These are phyloP conservation scores for Halichoeres trimaculatus DNA, from an alignment of 2,113 vertebrate species.

Conservation along the genomic window DNA sequence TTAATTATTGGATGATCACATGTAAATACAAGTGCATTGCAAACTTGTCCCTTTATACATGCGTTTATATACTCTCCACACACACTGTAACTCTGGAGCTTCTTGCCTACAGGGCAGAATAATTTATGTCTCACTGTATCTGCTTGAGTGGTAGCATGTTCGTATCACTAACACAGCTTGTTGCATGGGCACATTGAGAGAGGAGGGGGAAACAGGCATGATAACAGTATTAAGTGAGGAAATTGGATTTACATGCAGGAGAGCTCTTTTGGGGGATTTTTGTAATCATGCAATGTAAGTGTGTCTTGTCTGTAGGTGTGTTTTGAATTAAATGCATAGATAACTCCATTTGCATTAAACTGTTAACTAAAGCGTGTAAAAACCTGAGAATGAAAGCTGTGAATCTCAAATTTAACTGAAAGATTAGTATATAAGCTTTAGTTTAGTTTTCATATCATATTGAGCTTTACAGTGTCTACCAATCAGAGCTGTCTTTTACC, in stretches of 20 bases:
- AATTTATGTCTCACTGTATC: conserved; percentile 60
- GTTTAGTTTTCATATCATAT: neutral
- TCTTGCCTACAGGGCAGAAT: conserved; percentile 64
- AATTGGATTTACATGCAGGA: conserved; percentile 47
- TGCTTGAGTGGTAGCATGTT: conserved; percentile 47
- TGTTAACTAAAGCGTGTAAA: conserved; percentile 26
- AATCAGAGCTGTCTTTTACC: neutral
- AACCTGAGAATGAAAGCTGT: conserved; percentile 9
- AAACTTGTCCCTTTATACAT: conserved; percentile 48
- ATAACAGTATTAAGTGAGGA: conserved; percentile 58
- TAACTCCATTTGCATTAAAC: conserved; percentile 40
- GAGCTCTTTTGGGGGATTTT: conserved; percentile 20
- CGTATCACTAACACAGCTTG: conserved; percentile 43
- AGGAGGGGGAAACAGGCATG: conserved; percentile 15
- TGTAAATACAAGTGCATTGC: conserved; percentile 42
- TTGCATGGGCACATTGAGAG: conserved; percentile 28
- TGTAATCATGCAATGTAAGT: conserved; percentile 41
- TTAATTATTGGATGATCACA: conserved; percentile 43
- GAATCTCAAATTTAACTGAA: conserved; percentile 4
- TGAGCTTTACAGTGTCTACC: no score
- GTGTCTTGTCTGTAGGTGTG: conserved; percentile 40
- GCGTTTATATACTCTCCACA: conserved; percentile 59
- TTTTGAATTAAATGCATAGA: conserved; percentile 44
- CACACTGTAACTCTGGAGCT: conserved; percentile 41
- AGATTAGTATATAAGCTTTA: neutral